Evolutionary conservation across 2,113 vertebrate genomes (phyloP), one percentile per base, ranked within the genome.

Genomic region (Myiopsitta monachus): DNA sequence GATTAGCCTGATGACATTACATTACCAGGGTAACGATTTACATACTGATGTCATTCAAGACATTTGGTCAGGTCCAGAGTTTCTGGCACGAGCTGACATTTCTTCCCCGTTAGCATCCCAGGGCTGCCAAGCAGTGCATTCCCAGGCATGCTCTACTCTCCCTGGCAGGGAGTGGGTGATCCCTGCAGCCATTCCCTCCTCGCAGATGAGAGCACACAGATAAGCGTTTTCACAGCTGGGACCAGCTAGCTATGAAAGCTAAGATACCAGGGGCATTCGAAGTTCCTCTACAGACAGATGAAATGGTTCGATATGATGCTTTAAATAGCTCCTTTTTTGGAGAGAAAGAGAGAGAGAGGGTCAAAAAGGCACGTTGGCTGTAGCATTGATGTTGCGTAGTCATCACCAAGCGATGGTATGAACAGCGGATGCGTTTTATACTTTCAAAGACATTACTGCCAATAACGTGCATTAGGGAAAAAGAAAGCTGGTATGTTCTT

Each of bases 251-350:
- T 59, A 59, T 59, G 57, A 24, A 36, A 7, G 5, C 64, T 51
- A 28, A 36, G 82, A 49, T 47, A 84, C 3, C 41, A 18, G 31
- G 44, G 81, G 83, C 26, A 13, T 73, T 91, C 39, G 0, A 22
- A 62, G 54, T 44, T 91, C 44, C 43, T 83, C 83, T 77, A 1
- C 11, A 59, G 72, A 31, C 74, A 73, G 70, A 79, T 8, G 46
- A 79, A 91, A 51, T 4, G 24, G 75, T 78, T 97, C 91, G 16
- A 44, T 91, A 26, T 2, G 21, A 62, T 55, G 63, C 70, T 77
- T 91, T 86, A 90, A 97, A 87, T 87, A 76, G 61, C 72, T 96
- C 51, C 59, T 81, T 68, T 68, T 74, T 78, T 7, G 47, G 74
- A 82, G 64, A 76, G 82, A 23, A 64, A 18, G 66, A 24, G 77